Evolutionary conservation across 1,140 invertebrate species (phyloP).

Genomic region (Saccostrea glomerata): DNA sequence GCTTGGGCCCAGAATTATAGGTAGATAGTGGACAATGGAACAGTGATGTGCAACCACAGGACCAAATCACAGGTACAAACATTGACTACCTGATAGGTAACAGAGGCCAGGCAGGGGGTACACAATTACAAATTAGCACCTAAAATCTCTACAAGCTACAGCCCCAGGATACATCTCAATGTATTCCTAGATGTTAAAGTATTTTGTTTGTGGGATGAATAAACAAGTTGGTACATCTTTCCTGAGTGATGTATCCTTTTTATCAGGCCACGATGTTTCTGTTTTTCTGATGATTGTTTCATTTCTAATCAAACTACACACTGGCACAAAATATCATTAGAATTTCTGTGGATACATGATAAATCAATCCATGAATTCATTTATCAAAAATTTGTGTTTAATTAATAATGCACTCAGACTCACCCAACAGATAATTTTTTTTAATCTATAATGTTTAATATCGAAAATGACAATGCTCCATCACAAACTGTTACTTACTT

Average conservation of each 20-base stretch:
- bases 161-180: conserved; percentile 20
- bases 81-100: conserved; percentile 33
- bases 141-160: not conserved
- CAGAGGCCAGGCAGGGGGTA: conserved; percentile 16
- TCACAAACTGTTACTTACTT: not conserved
- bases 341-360: conserved; percentile 28
- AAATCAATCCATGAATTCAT: conserved; percentile 32
- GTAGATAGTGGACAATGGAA: conserved; percentile 12
- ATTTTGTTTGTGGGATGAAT: not conserved
- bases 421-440: conserved; percentile 4
- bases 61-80: conserved; percentile 36
- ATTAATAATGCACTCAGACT: conserved; percentile 31
- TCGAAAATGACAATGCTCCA: not conserved
- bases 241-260: not conserved
- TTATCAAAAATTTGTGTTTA: conserved; percentile 26
- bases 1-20: not conserved
- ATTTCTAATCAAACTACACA: conserved; percentile 18
- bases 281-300: not conserved
- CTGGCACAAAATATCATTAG: conserved; percentile 18
- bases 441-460: conserved; percentile 37
- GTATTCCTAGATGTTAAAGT: not conserved
- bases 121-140: conserved; percentile 13
- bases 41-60: conserved; percentile 18
- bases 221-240: conserved; percentile 16
- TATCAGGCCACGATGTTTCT: not conserved